phyloP scores from a whole-genome alignment of 2,888 invertebrate genomes.

The Drosophila limbata region DNA sequence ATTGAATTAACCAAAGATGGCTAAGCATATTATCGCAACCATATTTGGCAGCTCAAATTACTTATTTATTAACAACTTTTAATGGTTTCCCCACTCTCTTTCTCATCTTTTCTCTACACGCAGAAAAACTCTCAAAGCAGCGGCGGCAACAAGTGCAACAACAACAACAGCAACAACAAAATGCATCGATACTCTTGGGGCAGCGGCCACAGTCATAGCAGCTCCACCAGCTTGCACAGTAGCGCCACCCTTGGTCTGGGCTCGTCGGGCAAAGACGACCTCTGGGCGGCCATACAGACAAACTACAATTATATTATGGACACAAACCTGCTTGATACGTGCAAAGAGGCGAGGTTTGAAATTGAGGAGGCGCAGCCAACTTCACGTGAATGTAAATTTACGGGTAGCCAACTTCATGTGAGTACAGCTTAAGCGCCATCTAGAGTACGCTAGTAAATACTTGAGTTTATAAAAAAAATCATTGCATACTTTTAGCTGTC shows the following conservation, averaged over 20 bases:
- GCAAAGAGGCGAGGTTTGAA: constrained; percentile 88
- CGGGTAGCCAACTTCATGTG: constrained; percentile 53
- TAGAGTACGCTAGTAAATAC: neutral
- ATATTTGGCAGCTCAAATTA: constrained; percentile 70
- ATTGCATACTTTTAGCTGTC: neutral
- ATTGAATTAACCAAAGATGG: constrained; percentile 62
- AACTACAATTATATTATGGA: constrained; percentile 98
- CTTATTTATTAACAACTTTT: constrained; percentile 75
- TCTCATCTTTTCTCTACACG: constrained; percentile 6
- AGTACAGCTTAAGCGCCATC: constrained; percentile 36
- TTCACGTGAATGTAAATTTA: constrained; percentile 53
- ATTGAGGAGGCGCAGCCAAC: constrained; percentile 75
- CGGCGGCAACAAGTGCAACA: constrained; percentile 44
- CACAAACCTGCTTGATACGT: constrained; percentile 95
- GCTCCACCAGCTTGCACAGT: constrained; percentile 86
- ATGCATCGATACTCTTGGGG: constrained; percentile 91
- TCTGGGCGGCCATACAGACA: constrained; percentile 95
- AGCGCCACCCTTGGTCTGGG: constrained; percentile 83
- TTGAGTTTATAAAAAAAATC: neutral
- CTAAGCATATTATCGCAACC: constrained; percentile 66
- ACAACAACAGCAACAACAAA: constrained; percentile 58
- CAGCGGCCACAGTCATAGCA: constrained; percentile 89
- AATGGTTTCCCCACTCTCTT: constrained; percentile 27
- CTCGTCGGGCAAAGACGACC: constrained; percentile 90
- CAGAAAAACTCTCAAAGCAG: constrained; percentile 75